These are phyloP conservation scores for Enteromius radiatus DNA, from an alignment of 2,797 vertebrate genomes.

Conservation along the genomic window DNA sequence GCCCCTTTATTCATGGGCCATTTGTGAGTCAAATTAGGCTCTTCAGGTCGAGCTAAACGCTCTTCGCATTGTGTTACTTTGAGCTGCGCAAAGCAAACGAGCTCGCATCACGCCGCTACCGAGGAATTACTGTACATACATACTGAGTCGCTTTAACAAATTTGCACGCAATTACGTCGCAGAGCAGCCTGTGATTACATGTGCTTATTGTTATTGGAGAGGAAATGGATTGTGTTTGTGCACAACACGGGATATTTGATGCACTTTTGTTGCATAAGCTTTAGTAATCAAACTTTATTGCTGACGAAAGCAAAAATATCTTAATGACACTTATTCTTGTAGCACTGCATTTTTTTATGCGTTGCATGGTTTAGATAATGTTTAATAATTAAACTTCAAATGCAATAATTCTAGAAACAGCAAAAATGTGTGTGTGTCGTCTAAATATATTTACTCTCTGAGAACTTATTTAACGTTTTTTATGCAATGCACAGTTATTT, in stretches of 20 bases:
- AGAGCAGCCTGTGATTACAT: slow-evolving; percentile 23
- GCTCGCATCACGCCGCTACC: neutral
- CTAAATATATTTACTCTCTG: neutral
- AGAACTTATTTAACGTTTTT: neutral
- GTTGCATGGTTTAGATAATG: neutral
- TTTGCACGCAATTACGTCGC: slow-evolving; percentile 15
- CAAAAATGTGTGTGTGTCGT: neutral
- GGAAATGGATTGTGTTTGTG: neutral
- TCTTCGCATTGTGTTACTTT: slow-evolving; percentile 12
- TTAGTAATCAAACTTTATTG: neutral
- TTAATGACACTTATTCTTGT: neutral
- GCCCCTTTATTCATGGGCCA: slow-evolving; percentile 22
- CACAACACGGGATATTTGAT: neutral
- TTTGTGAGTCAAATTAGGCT: slow-evolving; percentile 43
- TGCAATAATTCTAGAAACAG: neutral
- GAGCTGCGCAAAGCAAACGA: slow-evolving; percentile 1
- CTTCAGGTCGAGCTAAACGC: slow-evolving; percentile 24
- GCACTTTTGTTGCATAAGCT: neutral
- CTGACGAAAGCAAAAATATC: neutral
- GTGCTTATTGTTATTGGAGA: neutral
- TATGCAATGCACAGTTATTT: neutral
- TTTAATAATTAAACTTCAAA: neutral
- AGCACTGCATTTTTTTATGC: neutral
- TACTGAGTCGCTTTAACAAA: neutral
- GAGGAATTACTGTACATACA: slow-evolving; percentile 16